phyloP scores from a whole-genome alignment of 2,797 vertebrate species.

The Pseudotriccus pelzelni region DNA sequence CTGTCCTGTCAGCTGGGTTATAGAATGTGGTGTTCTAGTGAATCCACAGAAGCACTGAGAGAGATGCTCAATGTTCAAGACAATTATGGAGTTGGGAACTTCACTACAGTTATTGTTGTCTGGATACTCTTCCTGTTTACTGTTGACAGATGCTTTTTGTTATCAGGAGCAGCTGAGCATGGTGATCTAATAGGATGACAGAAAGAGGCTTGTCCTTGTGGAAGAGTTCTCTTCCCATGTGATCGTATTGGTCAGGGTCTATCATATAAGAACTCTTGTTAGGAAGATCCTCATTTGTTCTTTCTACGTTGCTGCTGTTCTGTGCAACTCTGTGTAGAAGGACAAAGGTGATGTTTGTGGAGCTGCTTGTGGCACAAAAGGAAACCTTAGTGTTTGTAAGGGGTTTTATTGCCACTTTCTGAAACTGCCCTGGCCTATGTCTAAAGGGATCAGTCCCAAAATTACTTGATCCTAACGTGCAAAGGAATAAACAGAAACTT shows the following conservation, averaged over 20 bases:
- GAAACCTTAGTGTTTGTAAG: neutral
- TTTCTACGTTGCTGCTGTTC: neutral
- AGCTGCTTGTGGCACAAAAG: neutral
- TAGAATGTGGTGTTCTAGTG: neutral
- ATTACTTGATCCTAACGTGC: neutral
- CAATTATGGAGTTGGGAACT: neutral
- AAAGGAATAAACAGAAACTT: neutral
- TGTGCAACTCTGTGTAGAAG: neutral
- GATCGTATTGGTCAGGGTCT: neutral
- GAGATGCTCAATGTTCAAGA: neutral
- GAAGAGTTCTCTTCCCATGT: neutral
- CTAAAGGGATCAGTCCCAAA: neutral
- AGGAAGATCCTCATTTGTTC: neutral
- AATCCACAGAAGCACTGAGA: neutral
- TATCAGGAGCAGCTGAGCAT: neutral
- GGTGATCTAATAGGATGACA: neutral
- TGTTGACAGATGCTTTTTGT: neutral
- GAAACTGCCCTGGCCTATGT: neutral
- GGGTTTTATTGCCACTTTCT: neutral
- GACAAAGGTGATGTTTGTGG: neutral
- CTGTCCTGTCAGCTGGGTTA: neutral
- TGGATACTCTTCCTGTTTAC: neutral
- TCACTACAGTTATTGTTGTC: neutral
- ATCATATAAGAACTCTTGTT: neutral
- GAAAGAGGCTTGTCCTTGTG: neutral